Evolutionary conservation across 2,888 invertebrate species (phyloP).

Genomic region (Ryuthela nishihirai): DNA sequence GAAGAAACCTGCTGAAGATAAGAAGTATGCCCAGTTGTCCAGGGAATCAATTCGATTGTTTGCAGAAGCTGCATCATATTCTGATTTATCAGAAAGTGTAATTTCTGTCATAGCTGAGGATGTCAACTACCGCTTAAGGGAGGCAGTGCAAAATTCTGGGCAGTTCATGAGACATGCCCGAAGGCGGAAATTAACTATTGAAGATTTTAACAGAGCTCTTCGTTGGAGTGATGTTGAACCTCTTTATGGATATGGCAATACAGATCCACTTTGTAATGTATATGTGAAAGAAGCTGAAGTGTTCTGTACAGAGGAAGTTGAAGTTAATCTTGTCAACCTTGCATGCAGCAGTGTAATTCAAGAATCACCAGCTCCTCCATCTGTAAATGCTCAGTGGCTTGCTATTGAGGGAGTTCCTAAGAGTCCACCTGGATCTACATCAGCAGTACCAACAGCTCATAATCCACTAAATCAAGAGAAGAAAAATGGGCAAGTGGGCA

Average conservation of each 20-base stretch:
- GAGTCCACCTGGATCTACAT: too few relatives aligned
- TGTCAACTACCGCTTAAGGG: conserved; percentile 50
- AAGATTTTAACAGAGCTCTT: conserved; percentile 50
- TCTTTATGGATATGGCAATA: conserved; percentile 47
- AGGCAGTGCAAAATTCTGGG: conserved; percentile 48
- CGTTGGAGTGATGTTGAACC: conserved; percentile 48
- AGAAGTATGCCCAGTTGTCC: conserved; percentile 48
- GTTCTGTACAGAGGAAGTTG: conserved; percentile 48
- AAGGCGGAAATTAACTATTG: conserved; percentile 47
- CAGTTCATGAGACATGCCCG: conserved; percentile 51
- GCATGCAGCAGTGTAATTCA: conserved; percentile 45
- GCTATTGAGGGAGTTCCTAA: conserved; percentile 49
- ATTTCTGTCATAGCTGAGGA: conserved; percentile 49
- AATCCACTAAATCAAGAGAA: conserved; percentile 11
- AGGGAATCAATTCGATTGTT: conserved; percentile 48
- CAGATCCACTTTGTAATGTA: conserved; percentile 46
- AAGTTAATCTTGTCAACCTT: conserved; percentile 46
- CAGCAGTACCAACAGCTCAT: too few relatives aligned
- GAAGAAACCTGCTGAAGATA: conserved; percentile 45
- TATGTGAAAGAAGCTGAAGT: conserved; percentile 48
- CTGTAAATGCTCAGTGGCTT: conserved; percentile 51
- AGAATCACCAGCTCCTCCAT: conserved; percentile 45
- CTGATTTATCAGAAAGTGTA: conserved; percentile 47
- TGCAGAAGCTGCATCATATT: conserved; percentile 48
- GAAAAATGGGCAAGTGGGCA: conserved; percentile 4